These are phyloP conservation scores for Polypedilum vanderplanki DNA, from an alignment of 1,140 invertebrate species.

Conservation along the genomic window DNA sequence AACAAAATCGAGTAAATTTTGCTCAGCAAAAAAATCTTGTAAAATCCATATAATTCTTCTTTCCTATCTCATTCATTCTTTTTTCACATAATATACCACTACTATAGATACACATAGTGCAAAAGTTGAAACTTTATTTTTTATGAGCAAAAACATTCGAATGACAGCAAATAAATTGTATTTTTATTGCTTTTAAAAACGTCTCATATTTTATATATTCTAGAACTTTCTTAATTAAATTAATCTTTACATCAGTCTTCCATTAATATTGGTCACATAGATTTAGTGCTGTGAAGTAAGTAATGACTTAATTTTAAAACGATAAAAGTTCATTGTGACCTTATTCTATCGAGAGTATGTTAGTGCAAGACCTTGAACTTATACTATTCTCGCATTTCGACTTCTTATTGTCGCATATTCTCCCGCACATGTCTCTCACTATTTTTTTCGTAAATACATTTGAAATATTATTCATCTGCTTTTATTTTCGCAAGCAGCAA, in stretches of 20 bases:
- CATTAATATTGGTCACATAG: background rate
- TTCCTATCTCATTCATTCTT: no score
- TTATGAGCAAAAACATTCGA: background rate
- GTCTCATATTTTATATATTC: slow-evolving; percentile 11
- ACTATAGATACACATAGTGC: no score
- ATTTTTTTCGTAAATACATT: background rate
- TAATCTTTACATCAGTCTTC: background rate
- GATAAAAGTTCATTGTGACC: slow-evolving; percentile 3
- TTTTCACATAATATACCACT: no score
- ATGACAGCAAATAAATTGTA: background rate
- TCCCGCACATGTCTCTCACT: background rate
- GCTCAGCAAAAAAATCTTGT: no score
- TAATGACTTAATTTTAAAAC: slow-evolving; percentile 19
- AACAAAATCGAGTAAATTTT: no score
- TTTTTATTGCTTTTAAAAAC: slow-evolving; percentile 13
- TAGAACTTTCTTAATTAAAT: background rate
- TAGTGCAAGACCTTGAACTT: background rate
- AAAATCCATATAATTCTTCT: no score
- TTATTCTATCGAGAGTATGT: background rate
- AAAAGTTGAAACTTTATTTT: background rate
- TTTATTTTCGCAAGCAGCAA: background rate
- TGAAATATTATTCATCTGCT: background rate
- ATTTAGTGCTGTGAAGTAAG: background rate
- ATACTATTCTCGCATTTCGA: background rate
- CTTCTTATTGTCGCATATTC: background rate